Evolutionary conservation across 2,888 invertebrate genomes (phyloP).

Genomic region (Allygus modestus): DNA sequence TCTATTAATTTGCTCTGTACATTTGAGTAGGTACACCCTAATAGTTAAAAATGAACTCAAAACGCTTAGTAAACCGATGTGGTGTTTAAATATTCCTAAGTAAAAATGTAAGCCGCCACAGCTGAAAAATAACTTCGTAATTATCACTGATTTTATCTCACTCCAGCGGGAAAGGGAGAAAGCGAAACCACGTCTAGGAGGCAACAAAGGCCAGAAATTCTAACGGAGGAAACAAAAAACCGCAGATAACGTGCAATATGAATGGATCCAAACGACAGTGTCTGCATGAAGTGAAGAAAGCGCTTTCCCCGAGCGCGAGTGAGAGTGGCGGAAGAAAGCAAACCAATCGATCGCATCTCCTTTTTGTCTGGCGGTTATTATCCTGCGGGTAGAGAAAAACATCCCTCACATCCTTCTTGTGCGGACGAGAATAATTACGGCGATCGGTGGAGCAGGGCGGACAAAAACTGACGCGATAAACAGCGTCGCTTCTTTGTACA

Average conservation of each 20-base stretch:
- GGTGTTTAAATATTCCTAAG: too few relatives aligned
- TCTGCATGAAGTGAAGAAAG: slow-evolving; percentile 27
- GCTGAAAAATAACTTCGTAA: too few relatives aligned
- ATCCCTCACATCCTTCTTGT: slow-evolving; percentile 29
- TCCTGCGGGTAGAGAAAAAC: slow-evolving; percentile 5
- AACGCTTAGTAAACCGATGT: too few relatives aligned
- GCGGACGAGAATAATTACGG: slow-evolving; percentile 17
- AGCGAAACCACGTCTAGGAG: not conserved
- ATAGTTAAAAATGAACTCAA: too few relatives aligned
- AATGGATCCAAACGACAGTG: not conserved
- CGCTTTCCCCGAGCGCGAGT: slow-evolving; percentile 10
- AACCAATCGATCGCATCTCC: slow-evolving; percentile 51
- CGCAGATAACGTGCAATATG: slow-evolving; percentile 3
- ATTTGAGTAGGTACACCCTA: too few relatives aligned
- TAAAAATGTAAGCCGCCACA: too few relatives aligned
- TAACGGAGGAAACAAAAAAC: slow-evolving; percentile 9
- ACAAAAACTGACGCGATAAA: not conserved
- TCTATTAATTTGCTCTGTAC: too few relatives aligned
- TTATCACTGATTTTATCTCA: too few relatives aligned
- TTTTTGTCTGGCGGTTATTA: slow-evolving; percentile 23
- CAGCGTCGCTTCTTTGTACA: not conserved
- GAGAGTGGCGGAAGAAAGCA: slow-evolving; percentile 17
- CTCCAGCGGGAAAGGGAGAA: too few relatives aligned
- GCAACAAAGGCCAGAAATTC: not conserved
- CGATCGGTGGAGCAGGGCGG: slow-evolving; percentile 2